Evolutionary conservation across 2,888 invertebrate species (phyloP).

Genomic region (Lacanobia oleracea): DNA sequence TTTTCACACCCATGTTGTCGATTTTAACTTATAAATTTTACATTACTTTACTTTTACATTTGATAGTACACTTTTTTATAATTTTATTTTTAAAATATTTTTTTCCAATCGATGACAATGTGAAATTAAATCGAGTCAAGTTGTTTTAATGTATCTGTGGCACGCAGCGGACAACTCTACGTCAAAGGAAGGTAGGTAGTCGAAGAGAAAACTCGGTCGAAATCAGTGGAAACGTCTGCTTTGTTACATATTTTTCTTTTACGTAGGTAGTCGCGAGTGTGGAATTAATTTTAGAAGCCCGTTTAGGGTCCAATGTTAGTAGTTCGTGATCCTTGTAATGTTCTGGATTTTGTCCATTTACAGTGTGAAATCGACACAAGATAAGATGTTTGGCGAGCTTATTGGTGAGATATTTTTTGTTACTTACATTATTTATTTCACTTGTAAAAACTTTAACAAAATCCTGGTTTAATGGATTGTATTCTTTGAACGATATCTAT

Average conservation of each 20-base stretch:
- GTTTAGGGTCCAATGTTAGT: too few relatives aligned
- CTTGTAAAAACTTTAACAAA: constrained; percentile 31
- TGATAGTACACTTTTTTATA: constrained; percentile 14
- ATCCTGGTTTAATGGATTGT: constrained; percentile 15
- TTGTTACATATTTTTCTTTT: constrained; percentile 58
- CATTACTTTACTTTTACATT: background rate
- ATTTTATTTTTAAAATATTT: background rate
- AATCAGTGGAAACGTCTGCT: constrained; percentile 54
- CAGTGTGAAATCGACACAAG: constrained; percentile 79
- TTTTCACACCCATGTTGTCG: constrained; percentile 19
- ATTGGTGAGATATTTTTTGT: constrained; percentile 58
- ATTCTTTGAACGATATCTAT: constrained; percentile 12
- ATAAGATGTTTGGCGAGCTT: constrained; percentile 77
- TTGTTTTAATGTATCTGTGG: constrained; percentile 44
- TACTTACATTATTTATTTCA: constrained; percentile 20
- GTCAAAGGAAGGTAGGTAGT: constrained; percentile 22
- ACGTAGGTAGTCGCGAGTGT: constrained; percentile 48
- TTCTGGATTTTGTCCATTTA: constrained; percentile 67
- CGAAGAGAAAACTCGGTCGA: constrained; percentile 52
- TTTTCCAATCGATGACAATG: constrained; percentile 26
- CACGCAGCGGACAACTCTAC: constrained; percentile 51
- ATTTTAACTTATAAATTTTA: background rate
- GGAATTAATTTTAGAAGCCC: constrained; percentile 36
- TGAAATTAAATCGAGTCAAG: constrained; percentile 14
- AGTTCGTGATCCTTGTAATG: constrained; percentile 38